Base-by-base conservation (phyloP, 2,888 invertebrate genomes). In the Acanthacorydalis orientalis region DNA sequence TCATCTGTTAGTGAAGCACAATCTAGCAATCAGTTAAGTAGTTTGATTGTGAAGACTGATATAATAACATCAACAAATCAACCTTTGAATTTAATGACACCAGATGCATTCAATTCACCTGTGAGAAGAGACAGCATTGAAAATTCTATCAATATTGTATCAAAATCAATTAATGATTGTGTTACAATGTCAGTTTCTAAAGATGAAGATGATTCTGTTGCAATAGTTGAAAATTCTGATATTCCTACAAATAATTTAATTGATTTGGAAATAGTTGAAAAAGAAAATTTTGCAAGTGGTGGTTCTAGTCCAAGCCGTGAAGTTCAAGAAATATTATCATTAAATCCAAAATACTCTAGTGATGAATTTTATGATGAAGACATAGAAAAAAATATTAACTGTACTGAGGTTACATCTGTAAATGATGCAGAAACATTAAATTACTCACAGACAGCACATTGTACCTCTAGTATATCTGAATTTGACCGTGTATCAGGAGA, bases 291-390 rank as follows among this genome's bases (percentile, higher is more conserved):
- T 53, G 77, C 80, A 1, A 87, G 87, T 46, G 85, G 83, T n/a
- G 86, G 86, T 11, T 89, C 89, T 50, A 89, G 88, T 62, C 89
- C 91, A 6, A 89, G 89, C 57, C 73, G 88, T 16, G 91, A 92
- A 68, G 91, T 91, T 16, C 81, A 87, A 61, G 83, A 90, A 68
- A 91, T 91, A 54, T 71, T 91, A 62, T 78, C 82, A 6, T 73
- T 81, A 40, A 78, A 78, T 54, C 75, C 75, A 51, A 47, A 33
- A 33, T 48, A 37, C 15, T 43, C 11, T 31, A 34, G 41, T 11
- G 35, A 46, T 31, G 39, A 38, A 23, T 39, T 39, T 32, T n/a
- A 53, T 53, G 32, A 31, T 10, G 47, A 47, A 34, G 45, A 40
- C 11, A 33, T 44, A 44, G 44, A 34, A 23, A 42, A 41, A 7